These are phyloP conservation scores for Thripadectes ignobilis DNA, from an alignment of 2,797 vertebrate species.

Conservation along the genomic window DNA sequence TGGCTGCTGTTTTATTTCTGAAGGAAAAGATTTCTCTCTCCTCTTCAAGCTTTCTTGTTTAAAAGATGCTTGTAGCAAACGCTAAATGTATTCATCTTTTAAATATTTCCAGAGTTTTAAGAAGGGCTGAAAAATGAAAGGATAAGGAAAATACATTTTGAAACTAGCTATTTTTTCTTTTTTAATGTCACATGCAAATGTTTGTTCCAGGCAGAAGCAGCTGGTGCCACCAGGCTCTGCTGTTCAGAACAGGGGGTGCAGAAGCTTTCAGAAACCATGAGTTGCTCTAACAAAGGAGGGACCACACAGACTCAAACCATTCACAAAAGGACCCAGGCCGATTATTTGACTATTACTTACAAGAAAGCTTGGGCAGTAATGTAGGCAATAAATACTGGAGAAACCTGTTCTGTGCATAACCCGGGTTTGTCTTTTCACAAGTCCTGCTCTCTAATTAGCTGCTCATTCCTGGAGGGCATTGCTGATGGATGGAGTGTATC, in stretches of 20 bases:
- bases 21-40: constrained; percentile 34
- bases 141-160: constrained; percentile 37
- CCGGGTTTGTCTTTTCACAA: constrained; percentile 45
- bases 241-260: constrained; percentile 51
- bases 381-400: constrained; percentile 61
- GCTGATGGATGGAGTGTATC: constrained; percentile 41
- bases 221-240: constrained; percentile 60
- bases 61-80: constrained; percentile 36
- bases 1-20: constrained; percentile 45
- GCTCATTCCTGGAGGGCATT: constrained; percentile 54
- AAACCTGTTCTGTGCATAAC: constrained; percentile 67
- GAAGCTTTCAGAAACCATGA: constrained; percentile 64
- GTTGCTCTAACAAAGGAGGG: constrained; percentile 66
- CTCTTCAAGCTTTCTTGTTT: constrained; percentile 13
- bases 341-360: constrained; percentile 69
- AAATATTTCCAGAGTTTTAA: neutral
- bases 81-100: neutral
- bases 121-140: neutral
- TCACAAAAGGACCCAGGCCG: constrained; percentile 61
- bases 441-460: constrained; percentile 66
- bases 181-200: constrained; percentile 53
- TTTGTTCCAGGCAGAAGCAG: constrained; percentile 59
- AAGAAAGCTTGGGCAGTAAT: constrained; percentile 55
- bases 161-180: neutral
- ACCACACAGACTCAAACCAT: constrained; percentile 67